phyloP scores from a whole-genome alignment of 1,140 invertebrate genomes.

The Apis mellifera region DNA sequence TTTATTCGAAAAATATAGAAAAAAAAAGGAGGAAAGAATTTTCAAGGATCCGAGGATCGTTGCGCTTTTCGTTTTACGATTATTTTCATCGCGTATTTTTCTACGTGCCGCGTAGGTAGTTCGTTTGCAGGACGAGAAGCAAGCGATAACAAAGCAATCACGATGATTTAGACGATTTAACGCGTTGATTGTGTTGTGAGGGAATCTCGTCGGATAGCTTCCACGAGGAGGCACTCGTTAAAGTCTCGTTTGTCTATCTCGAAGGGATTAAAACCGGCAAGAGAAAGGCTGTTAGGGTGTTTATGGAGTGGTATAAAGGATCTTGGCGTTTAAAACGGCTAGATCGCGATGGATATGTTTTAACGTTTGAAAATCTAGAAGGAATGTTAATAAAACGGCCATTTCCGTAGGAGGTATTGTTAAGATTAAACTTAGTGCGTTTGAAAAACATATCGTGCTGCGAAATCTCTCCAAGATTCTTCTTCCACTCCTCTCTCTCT shows the following conservation, averaged over 20 bases:
- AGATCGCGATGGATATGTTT: not conserved
- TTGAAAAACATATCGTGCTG: not conserved
- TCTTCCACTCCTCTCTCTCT: not conserved
- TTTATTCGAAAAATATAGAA: no score
- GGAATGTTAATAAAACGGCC: not conserved
- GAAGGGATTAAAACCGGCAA: not conserved
- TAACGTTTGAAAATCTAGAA: not conserved
- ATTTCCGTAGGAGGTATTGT: not conserved
- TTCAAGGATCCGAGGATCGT: no score
- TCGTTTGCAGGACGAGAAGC: no score
- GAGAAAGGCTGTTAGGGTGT: not conserved
- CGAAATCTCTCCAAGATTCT: not conserved
- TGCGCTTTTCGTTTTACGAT: no score
- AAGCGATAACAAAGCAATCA: not conserved
- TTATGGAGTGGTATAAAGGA: constrained; percentile 7
- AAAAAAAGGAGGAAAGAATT: no score
- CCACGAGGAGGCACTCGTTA: constrained; percentile 14
- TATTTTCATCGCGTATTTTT: no score
- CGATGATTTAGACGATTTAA: constrained; percentile 27
- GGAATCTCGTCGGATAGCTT: not conserved
- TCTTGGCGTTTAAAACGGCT: not conserved
- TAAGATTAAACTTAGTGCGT: not conserved
- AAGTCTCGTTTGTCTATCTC: constrained; percentile 31
- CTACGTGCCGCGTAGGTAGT: no score
- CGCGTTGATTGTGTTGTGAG: not conserved